Base-by-base conservation (phyloP, 2,888 invertebrate genomes). In the Alloplasta piceator region DNA sequence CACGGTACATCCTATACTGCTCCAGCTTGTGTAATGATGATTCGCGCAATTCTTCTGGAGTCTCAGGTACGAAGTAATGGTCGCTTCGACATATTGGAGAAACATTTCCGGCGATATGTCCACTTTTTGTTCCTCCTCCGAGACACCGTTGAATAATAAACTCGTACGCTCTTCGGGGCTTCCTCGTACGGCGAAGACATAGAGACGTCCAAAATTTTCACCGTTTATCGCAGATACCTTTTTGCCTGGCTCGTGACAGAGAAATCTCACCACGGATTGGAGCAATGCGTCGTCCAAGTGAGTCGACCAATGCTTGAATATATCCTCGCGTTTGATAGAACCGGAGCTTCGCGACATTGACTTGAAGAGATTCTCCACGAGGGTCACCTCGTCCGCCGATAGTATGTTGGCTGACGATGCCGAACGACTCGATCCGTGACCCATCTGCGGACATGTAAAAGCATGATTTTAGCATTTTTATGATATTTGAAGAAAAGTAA, bases 31-130 rank as follows among this genome's bases (percentile, higher is more conserved):
- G 85, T 94, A 94, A 82, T 93, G 93, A 10, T 92, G 91, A 10
- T 93, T 93, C 73, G 93, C 93, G 83, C 92, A 93, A 46, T 94
- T 92, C 85, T 95, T 95, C 84, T 96, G 93, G 50, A 95, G 94
- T 89, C 95, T 95, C 90, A 96, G 94, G 89, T 96, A 96, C 0
- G 96, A 96, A 41, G 95, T 95, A 0, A 96, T 95, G 87, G 96
- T 95, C 83, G 96, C 95, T 90, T 96, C 96, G 82, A 96, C 95
- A 89, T 96, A 96, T 94, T 96, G 92, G n/a, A 92, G 91, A 77
- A 87, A 91, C 56, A 83, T 87, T 10, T 84, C 83, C 16, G 88
- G 90, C 2, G 91, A 86, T 50, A 91, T 89, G 52, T 89, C 90
- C 14, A 84, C 80, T 46, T 90, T 91, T 16, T 88, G 90, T 14